phyloP scores from a whole-genome alignment of 2,797 vertebrate species.

The Gymnopithys bicolor region DNA sequence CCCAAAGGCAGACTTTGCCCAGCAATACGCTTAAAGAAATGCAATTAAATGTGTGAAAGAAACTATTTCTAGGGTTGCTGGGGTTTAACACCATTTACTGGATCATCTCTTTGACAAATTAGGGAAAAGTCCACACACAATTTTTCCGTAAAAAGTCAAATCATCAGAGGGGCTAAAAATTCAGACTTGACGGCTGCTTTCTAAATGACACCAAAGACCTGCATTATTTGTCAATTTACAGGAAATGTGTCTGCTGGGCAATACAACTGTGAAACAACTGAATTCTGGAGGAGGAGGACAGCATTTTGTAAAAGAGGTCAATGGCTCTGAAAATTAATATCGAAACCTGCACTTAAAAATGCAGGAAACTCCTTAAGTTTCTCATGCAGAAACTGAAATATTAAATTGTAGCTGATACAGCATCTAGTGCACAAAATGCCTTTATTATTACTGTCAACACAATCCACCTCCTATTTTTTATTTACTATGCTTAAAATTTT shows the following conservation, averaged over 20 bases:
- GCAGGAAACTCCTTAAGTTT: neutral
- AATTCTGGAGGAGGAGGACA: neutral
- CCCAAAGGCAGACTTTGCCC: neutral
- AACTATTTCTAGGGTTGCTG: neutral
- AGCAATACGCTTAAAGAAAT: neutral
- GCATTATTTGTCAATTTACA: constrained; percentile 22
- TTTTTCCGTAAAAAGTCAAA: neutral
- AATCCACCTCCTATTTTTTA: neutral
- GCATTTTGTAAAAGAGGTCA: neutral
- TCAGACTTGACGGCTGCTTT: neutral
- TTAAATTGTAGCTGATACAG: neutral
- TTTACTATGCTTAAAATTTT: neutral
- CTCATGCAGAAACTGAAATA: neutral
- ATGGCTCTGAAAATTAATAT: neutral
- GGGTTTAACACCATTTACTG: neutral
- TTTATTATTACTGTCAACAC: neutral
- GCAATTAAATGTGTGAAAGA: neutral
- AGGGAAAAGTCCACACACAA: neutral
- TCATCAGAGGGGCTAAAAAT: neutral
- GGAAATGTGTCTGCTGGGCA: constrained; percentile 24
- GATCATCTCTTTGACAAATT: neutral
- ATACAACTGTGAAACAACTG: constrained; percentile 19
- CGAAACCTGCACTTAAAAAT: neutral
- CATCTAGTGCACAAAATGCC: neutral
- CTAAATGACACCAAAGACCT: constrained; percentile 3